phyloP scores from a whole-genome alignment of 2,888 invertebrate genomes.

The Sialis fuliginosa region DNA sequence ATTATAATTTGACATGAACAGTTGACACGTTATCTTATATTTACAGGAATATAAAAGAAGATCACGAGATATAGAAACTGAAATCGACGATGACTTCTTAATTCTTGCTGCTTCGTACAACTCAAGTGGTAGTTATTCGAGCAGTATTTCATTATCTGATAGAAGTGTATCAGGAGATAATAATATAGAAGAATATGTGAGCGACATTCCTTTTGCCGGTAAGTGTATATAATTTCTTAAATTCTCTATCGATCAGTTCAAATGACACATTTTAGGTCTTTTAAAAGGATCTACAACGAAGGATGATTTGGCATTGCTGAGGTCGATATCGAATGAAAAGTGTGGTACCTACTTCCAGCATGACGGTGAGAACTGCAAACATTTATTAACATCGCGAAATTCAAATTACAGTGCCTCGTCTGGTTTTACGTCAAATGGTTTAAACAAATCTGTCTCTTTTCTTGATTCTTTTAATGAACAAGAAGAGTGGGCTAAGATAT shows the following conservation, averaged over 20 bases:
- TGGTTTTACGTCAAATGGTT: constrained; percentile 22
- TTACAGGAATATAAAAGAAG: constrained; percentile 65
- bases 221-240: constrained; percentile 19
- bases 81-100: constrained; percentile 41
- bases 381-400: constrained; percentile 16
- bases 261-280: too few species aligned
- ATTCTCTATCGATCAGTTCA: background rate
- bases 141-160: constrained; percentile 52
- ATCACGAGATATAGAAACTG: constrained; percentile 72
- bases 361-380: too few species aligned
- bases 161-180: constrained; percentile 66
- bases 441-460: constrained; percentile 35
- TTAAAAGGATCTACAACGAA: too few species aligned
- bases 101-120: constrained; percentile 33
- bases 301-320: too few species aligned
- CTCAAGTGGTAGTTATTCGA: constrained; percentile 57
- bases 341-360: too few species aligned
- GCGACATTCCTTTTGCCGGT: constrained; percentile 81
- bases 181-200: constrained; percentile 68
- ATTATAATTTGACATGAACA: background rate
- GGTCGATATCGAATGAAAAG: too few species aligned
- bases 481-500: constrained; percentile 93
- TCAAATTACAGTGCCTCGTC: constrained; percentile 20
- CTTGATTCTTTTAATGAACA: constrained; percentile 84
- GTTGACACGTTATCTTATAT: constrained; percentile 3